Conservation (phyloP, 2,888 invertebrate genomes). For the Aethes cnicana region DNA sequence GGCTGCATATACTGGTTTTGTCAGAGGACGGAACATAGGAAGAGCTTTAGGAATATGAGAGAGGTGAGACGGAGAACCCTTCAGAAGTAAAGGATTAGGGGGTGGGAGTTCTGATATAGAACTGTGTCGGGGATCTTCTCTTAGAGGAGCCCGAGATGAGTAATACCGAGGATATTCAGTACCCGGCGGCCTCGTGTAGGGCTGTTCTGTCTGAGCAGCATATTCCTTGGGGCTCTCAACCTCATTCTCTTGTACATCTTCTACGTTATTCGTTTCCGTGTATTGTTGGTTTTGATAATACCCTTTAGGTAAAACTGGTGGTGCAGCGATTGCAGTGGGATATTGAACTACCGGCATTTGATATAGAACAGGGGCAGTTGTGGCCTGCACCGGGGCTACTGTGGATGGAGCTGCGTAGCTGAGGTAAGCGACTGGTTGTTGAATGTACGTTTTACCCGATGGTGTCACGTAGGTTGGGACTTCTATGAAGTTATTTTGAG, state of each 20-base stretch:
- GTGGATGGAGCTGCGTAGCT: slow-evolving; percentile 60
- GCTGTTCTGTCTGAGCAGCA: slow-evolving; percentile 50
- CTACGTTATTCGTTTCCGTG: slow-evolving; percentile 54
- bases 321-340: slow-evolving; percentile 50
- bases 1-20: slow-evolving; percentile 62
- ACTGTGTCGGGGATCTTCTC: slow-evolving; percentile 55
- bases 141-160: slow-evolving; percentile 55
- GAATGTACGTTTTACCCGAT: slow-evolving; percentile 56
- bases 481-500: slow-evolving; percentile 59
- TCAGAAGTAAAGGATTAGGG: slow-evolving; percentile 62
- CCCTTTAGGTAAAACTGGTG: slow-evolving; percentile 50
- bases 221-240: slow-evolving; percentile 55
- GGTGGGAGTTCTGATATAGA: slow-evolving; percentile 59
- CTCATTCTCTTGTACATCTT: slow-evolving; percentile 52
- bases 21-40: slow-evolving; percentile 61
- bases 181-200: slow-evolving; percentile 45
- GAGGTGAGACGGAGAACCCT: slow-evolving; percentile 58
- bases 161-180: slow-evolving; percentile 62
- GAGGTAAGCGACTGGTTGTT: slow-evolving; percentile 55
- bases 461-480: slow-evolving; percentile 59
- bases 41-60: slow-evolving; percentile 68
- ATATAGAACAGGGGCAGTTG: slow-evolving; percentile 39
- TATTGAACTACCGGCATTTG: slow-evolving; percentile 62
- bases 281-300: slow-evolving; percentile 57
- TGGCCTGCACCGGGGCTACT: slow-evolving; percentile 50